A percentile compares a stretch with the other conserved stretches of the same genome.
Conservation (phyloP, 2,797 vertebrate species). For the Gallinago stenura region DNA sequence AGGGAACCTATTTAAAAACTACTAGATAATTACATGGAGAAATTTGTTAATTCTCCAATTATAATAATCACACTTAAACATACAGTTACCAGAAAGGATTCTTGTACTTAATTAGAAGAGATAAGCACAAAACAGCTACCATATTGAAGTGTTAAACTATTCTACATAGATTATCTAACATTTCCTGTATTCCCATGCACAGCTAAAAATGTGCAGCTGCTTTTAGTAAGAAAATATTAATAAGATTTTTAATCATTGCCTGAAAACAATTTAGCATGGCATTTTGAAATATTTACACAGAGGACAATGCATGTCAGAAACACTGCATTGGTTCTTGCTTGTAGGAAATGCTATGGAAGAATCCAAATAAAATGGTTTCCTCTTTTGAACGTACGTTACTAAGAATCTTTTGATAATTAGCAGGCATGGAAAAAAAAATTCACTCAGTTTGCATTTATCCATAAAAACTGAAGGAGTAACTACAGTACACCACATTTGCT, state of each 20-base stretch:
- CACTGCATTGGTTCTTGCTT: background rate
- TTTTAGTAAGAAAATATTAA: background rate
- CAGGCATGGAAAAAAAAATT: constrained; percentile 78
- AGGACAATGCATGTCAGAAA: background rate
- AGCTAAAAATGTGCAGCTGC: background rate
- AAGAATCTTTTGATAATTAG: background rate
- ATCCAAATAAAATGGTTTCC: background rate
- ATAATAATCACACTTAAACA: background rate
- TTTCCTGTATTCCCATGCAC: background rate
- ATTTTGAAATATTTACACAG: background rate
- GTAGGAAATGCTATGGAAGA: background rate
- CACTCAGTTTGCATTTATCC: constrained; percentile 83
- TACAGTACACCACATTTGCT: constrained; percentile 72
- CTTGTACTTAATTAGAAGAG: background rate
- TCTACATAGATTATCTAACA: background rate
- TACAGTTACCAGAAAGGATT: background rate
- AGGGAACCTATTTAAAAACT: background rate
- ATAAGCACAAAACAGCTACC: background rate
- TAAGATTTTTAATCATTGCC: background rate
- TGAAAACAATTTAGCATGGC: background rate
- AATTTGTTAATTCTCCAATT: background rate
- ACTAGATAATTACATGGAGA: background rate
- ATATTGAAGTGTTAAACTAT: background rate
- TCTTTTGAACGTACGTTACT: background rate
- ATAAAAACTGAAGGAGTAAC: constrained; percentile 72